A percentile compares a stretch with the other conserved stretches of the same genome.
Evolutionary conservation across 2,797 vertebrate species (phyloP).

Genomic region (Prionace glauca): DNA sequence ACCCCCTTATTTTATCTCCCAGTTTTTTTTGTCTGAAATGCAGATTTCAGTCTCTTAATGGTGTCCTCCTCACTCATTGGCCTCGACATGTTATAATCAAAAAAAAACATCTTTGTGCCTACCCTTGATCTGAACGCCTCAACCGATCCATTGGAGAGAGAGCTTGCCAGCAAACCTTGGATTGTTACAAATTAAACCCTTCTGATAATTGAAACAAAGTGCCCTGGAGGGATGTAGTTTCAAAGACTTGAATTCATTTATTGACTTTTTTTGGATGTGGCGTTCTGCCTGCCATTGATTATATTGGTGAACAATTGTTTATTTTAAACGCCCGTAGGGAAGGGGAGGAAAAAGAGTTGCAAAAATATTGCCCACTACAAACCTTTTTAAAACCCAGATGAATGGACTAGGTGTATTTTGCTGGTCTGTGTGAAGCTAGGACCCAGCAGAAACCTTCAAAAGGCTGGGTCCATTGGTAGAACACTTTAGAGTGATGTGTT

Average conservation of each 20-base stretch:
- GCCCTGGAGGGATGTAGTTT: background rate
- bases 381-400: background rate
- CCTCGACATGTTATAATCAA: background rate
- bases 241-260: background rate
- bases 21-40: background rate
- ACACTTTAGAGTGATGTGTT: conserved; percentile 26
- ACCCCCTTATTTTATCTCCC: background rate
- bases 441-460: background rate
- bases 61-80: background rate
- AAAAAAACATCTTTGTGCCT: background rate
- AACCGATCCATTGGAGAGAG: background rate
- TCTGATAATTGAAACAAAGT: background rate
- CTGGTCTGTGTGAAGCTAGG: background rate
- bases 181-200: background rate
- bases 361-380: background rate
- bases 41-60: background rate
- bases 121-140: background rate
- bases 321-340: background rate
- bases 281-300: background rate
- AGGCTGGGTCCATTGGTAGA: background rate
- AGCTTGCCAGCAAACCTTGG: background rate
- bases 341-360: background rate
- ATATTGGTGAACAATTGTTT: background rate
- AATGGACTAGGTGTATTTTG: background rate
- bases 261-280: background rate